phyloP scores from a whole-genome alignment of 2,888 invertebrate genomes.

The Pandemis corylana region DNA sequence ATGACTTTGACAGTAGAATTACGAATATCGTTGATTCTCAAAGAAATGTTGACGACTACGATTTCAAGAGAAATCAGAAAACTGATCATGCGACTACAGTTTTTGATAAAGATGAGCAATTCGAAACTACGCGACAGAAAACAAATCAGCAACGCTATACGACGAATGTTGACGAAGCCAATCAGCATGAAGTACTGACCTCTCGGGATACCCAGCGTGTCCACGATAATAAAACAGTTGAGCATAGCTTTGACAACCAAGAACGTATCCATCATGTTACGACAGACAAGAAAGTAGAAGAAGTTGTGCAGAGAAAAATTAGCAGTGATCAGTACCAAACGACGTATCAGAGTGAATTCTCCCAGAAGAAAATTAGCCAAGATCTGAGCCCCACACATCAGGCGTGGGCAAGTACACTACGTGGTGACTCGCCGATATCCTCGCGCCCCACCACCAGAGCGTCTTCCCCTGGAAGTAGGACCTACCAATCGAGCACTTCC shows the following conservation, averaged over 20 bases:
- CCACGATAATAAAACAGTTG: conserved; percentile 53
- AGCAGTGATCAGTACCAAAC: conserved; percentile 84
- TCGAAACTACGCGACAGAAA: conserved; percentile 29
- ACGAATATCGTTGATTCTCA: conserved; percentile 71
- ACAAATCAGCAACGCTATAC: conserved; percentile 40
- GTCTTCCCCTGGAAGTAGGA: conserved; percentile 84
- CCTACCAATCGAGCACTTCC: conserved; percentile 80
- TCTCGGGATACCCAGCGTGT: conserved; percentile 47
- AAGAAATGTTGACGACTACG: conserved; percentile 66
- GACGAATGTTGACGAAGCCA: conserved; percentile 51
- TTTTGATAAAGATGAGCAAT: conserved; percentile 35
- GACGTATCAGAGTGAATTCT: conserved; percentile 85
- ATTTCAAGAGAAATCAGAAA: conserved; percentile 60
- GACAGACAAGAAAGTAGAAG: conserved; percentile 60
- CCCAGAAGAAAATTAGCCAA: conserved; percentile 84
- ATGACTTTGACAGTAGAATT: conserved; percentile 54
- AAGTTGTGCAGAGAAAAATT: conserved; percentile 61
- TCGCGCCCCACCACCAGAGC: conserved; percentile 79
- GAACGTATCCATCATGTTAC: conserved; percentile 56
- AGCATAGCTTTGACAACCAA: conserved; percentile 54
- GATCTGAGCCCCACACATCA: conserved; percentile 90
- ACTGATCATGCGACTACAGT: conserved; percentile 48
- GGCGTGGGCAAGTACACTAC: conserved; percentile 90
- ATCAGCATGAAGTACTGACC: conserved; percentile 49
- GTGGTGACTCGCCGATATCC: conserved; percentile 86